These are phyloP conservation scores for Cervus canadensis DNA, from an alignment of 2,113 vertebrate genomes.

Conservation along the genomic window DNA sequence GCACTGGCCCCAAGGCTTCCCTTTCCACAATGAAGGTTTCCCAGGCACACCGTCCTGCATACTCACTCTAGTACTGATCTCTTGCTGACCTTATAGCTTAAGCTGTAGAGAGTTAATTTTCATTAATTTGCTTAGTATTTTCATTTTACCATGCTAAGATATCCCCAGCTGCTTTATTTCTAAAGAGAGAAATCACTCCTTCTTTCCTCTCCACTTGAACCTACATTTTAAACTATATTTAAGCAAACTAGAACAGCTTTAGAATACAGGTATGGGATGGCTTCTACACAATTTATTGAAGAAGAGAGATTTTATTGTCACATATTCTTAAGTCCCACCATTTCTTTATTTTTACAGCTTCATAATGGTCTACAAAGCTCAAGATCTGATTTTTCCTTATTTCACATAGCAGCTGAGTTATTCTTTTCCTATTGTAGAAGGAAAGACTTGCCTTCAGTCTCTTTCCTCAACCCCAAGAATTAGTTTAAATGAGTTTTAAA, in stretches of 20 bases:
- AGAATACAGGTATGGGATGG: not conserved
- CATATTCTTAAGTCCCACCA: not conserved
- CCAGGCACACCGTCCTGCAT: not conserved
- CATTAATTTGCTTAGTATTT: not conserved
- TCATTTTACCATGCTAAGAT: not conserved
- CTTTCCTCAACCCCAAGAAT: not conserved
- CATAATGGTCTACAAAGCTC: not conserved
- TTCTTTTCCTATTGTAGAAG: not conserved
- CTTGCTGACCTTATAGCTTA: slow-evolving; percentile 14
- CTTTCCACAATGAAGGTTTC: not conserved
- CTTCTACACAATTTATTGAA: slow-evolving; percentile 2
- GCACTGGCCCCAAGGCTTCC: not conserved
- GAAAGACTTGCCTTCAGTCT: not conserved
- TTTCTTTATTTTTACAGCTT: slow-evolving; percentile 1
- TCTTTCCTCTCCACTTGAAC: not conserved
- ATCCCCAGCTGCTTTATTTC: not conserved
- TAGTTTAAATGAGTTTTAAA: not conserved
- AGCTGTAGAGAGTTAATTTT: not conserved
- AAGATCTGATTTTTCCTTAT: not conserved
- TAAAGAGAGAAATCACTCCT: not conserved
- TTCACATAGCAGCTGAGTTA: not conserved
- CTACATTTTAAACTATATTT: slow-evolving; percentile 22
- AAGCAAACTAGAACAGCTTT: slow-evolving; percentile 5
- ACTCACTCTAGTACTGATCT: not conserved
- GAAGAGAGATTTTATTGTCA: not conserved